Evolutionary conservation across 1,140 invertebrate species (phyloP), one percentile per base, ranked within the genome.

Genomic region (Cardiocondyla obscurior): DNA sequence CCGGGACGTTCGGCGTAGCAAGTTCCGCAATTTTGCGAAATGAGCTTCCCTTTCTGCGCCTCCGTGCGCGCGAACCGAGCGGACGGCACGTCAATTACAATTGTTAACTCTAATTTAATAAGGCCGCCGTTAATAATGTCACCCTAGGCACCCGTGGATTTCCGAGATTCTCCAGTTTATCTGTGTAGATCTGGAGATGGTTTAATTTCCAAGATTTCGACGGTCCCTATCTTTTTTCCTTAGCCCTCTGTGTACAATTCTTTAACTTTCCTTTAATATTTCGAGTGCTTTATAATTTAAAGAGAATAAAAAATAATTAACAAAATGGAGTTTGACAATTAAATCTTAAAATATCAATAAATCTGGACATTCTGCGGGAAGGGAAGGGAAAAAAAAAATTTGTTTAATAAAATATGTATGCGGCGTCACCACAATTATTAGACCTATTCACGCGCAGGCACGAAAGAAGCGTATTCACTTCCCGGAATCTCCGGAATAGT

Each of bases 1-100:
- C 46, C 12, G 44, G 25, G 25, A 73, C n/a, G 77, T 72, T 65
- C 67, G 51, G 70, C 65, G 19, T 65, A 25, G 53, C 51, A 58
- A 72, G 77, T 69, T 57, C 65, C 74, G 60, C 74, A 77, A 77
- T 77, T 77, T 65, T 67, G 44, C 46, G 74, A 77, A 65, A 77
- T 77, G 73, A 77, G 60, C 58, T 76, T 22, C 73, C 39, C 58
- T 67, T 67, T 28, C 58, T 19, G 19, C 33, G 58, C 16, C 14
- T 30, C 28, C 46, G 53, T 25, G 30, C 58, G 44, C 30, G 46
- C n/a, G n/a, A n/a, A 36, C 28, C 28, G 30, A 36, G 30, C 51
- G 55, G 44, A 33, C 22, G 60, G 33, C 33, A 67, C 62, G 74
- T 53, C 74, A 77, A 77, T 77, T 77, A 77, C 46, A 77, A 77